phyloP scores from a whole-genome alignment of 2,113 vertebrate species.

The Gulo gulo region DNA sequence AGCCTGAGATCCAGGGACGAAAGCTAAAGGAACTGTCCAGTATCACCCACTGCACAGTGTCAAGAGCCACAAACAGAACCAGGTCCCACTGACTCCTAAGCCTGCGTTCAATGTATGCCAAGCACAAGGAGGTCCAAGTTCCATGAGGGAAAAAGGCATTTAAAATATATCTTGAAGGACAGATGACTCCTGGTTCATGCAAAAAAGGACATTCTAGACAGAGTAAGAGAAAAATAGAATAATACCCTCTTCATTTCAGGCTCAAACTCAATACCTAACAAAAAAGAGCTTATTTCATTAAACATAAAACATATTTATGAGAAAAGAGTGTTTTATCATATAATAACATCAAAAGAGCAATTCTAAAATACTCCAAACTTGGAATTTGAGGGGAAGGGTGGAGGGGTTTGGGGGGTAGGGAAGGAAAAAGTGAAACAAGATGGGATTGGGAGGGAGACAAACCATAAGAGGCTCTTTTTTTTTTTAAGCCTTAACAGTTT shows the following conservation, averaged over 20 bases:
- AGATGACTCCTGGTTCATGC: not conserved
- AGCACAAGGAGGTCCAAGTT: not conserved
- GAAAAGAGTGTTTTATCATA: not conserved
- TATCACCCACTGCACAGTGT: not conserved
- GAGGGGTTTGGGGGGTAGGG: too few species aligned
- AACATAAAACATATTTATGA: not conserved
- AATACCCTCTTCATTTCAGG: not conserved
- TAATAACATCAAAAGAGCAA: not conserved
- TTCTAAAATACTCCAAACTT: not conserved
- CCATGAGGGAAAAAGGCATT: not conserved
- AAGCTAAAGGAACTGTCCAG: not conserved
- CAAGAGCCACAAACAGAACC: not conserved
- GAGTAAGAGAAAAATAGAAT: not conserved
- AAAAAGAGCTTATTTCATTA: not conserved
- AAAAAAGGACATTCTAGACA: not conserved
- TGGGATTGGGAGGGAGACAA: too few species aligned
- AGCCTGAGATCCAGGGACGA: not conserved
- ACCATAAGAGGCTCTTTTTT: too few species aligned
- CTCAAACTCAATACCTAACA: not conserved
- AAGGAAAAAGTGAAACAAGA: too few species aligned
- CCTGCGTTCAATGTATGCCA: not conserved
- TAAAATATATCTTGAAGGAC: not conserved
- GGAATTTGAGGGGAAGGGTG: too few species aligned
- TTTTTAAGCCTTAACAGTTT: too few species aligned
- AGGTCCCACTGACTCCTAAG: not conserved